Evolutionary conservation across 2,888 invertebrate genomes (phyloP), one percentile per base, ranked within the genome.

Genomic region (Terebella lapidaria): DNA sequence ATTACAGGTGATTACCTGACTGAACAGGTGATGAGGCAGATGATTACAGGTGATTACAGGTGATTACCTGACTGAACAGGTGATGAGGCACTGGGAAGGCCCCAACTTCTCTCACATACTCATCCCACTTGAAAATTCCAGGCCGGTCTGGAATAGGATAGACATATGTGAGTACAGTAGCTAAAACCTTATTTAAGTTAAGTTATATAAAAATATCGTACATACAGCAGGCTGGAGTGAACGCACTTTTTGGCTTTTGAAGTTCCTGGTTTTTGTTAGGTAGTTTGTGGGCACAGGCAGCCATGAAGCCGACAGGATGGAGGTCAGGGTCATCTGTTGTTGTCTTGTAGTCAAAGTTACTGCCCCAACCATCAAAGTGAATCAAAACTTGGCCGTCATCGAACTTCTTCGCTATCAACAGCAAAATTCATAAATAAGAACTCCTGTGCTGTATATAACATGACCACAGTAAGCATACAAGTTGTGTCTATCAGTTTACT

Each of bases 321-420:
- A 75, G 61, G 54, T 72, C 70, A 2, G 54, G 42, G 20, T 63
- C 61, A 2, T 57, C 62, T 2, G 65, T 62, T 10, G 69, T 63
- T 3, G 71, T 57, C 62, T 65, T 65, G 61, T 73, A 74, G 63
- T 74, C 73, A 56, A 74, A 75, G 3, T 60, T 57, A 2, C 26
- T 45, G 3, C 67, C 67, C 74, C 74, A 76, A 1, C 74, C 76
- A 64, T 76, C 76, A 73, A 75, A 76, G 56, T 75, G 73, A 25
- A 76, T 74, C 55, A 70, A 51, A 4, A 74, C 51, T 27, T 65
- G 49, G 1, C 70, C 72, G 58, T 69, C 66, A 3, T 64, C n/a
- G n/a, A 62, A 29, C 42, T 35, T 35, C 42, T 35, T 35, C 42
- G n/a, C 42, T 35, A 35, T 15, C 42, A 35, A 35, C 42, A 35